Percentiles rank a stretch among this genome's conserved stretches.
Conservation (phyloP, 2,113 vertebrate genomes). For the Triplophysa rosa region DNA sequence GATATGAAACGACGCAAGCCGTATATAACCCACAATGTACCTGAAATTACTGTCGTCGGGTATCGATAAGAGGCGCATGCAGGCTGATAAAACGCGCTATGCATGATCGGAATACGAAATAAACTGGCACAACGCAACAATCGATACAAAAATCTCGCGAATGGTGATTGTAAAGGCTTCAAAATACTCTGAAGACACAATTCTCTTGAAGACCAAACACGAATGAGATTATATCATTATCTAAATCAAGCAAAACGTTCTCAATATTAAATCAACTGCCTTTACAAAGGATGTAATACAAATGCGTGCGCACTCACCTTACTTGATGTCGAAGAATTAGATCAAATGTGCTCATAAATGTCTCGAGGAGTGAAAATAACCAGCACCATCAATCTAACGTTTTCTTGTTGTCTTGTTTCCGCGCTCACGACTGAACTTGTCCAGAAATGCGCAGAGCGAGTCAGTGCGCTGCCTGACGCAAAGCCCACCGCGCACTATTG, state of each 20-base stretch:
- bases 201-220: background rate
- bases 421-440: conserved; percentile 30
- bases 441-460: conserved; percentile 35
- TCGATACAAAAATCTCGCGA: background rate
- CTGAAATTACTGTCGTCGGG: background rate
- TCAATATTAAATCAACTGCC: background rate
- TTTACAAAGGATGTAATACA: background rate
- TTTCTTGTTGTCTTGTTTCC: conserved; percentile 22
- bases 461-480: conserved; percentile 37
- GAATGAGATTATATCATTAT: background rate
- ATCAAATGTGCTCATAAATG: conserved; percentile 3
- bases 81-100: background rate
- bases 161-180: background rate
- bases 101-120: conserved; percentile 15
- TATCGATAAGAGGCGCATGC: background rate
- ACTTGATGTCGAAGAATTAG: background rate
- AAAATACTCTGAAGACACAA: background rate
- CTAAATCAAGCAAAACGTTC: background rate
- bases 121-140: background rate
- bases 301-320: conserved; percentile 33
- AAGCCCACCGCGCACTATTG: conserved; percentile 39
- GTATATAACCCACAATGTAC: background rate
- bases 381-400: background rate
- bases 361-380: background rate
- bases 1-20: background rate